Evolutionary conservation across 2,888 invertebrate genomes (phyloP), one percentile per base, ranked within the genome.

Genomic region (Microdon myrmicae): DNA sequence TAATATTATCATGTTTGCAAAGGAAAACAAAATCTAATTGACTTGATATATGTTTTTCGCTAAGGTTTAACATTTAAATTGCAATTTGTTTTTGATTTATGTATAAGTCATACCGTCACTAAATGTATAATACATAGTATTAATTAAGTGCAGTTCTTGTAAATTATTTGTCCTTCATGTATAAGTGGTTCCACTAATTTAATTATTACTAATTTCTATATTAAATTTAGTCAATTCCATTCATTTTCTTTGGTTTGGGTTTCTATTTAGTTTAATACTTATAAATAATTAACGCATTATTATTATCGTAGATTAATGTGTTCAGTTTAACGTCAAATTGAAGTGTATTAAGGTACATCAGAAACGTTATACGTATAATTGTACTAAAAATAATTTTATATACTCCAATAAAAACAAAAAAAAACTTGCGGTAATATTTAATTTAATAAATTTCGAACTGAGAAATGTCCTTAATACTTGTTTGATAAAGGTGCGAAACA

Each of bases 51-150:
- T 53, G n/a, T n/a, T n/a, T n/a, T n/a, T n/a, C n/a, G n/a, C 41
- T 58, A 53, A 9, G 37, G 43, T 45, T 32, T 58, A 48, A 55
- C 38, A 55, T 37, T 38, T 13, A 43, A 17, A 16, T 47, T 43
- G 23, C 8, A 45, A 29, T n/a, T 43, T 39, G 12, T 17, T 34
- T 54, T 61, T 44, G 48, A 49, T 55, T 48, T 49, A 37, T 49
- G 45, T n/a, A 41, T 56, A 41, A 45, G 49, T 39, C 49, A 49
- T 61, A 48, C n/a, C n/a, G n/a, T n/a, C n/a, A n/a, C n/a, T n/a
- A 47, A 28, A 29, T 44, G 25, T 43, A 45, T 67, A 67, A 67
- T 60, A 60, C 60, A 60, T 49, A 67, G 60, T 60, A 67, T 60
- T 67, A 67, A 67, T 47, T 44, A 44, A 34, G 22, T 20, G 17